Evolutionary conservation across 2,888 invertebrate genomes (phyloP).

Genomic region (Lasius fuliginosus): DNA sequence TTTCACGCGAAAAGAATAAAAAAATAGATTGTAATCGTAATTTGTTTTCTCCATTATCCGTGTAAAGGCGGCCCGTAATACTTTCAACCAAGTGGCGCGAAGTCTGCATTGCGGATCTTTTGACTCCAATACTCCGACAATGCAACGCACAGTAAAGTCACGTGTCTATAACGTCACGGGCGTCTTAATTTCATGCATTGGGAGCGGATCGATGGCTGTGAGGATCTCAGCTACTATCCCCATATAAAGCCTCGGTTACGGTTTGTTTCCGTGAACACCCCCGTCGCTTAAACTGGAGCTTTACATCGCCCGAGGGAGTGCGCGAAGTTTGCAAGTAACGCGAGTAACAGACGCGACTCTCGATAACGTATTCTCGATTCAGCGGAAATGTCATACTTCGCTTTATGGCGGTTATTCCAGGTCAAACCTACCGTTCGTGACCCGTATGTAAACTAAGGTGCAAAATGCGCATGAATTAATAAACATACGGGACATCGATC

Average conservation of each 20-base stretch:
- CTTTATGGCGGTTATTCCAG: constrained; percentile 30
- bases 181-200: constrained; percentile 76
- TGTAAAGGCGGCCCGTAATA: constrained; percentile 16
- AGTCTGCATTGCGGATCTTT: constrained; percentile 71
- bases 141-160: constrained; percentile 54
- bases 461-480: constrained; percentile 19
- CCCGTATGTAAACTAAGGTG: background rate
- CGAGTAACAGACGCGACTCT: constrained; percentile 32
- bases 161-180: constrained; percentile 62
- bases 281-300: constrained; percentile 55
- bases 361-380: constrained; percentile 57
- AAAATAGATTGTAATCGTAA: background rate
- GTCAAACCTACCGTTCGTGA: too few species aligned
- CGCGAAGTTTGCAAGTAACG: constrained; percentile 44
- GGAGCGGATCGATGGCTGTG: constrained; percentile 70
- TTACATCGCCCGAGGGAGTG: constrained; percentile 60
- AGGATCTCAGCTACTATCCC: constrained; percentile 43
- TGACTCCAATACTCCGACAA: constrained; percentile 24
- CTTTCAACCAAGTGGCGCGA: background rate
- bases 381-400: constrained; percentile 40
- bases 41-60: constrained; percentile 6
- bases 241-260: constrained; percentile 63
- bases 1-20: background rate
- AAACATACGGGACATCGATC: background rate
- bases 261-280: constrained; percentile 57